Percentiles rank a stretch among this genome's conserved stretches.
These are phyloP conservation scores for Nothoprocta pentlandii DNA, from an alignment of 2,113 vertebrate genomes.

Conservation along the genomic window DNA sequence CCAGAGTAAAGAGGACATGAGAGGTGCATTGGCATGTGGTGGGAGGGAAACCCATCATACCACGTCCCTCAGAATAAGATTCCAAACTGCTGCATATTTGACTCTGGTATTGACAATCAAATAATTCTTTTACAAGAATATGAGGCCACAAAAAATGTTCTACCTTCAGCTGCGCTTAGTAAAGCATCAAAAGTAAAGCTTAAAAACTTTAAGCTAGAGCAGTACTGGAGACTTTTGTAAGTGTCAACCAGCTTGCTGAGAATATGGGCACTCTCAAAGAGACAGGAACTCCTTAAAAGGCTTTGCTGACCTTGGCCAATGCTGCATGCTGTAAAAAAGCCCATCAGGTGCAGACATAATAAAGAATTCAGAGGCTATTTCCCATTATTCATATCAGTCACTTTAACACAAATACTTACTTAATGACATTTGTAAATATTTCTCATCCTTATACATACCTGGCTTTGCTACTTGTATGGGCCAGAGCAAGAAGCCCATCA, in stretches of 20 bases:
- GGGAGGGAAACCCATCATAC: not conserved
- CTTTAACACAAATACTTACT: not conserved
- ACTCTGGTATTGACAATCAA: not conserved
- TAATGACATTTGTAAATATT: not conserved
- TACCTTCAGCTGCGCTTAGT: not conserved
- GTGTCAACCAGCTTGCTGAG: not conserved
- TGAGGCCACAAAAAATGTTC: not conserved
- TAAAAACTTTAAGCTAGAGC: no score
- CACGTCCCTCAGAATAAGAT: not conserved
- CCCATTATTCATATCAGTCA: not conserved
- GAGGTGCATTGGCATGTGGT: not conserved
- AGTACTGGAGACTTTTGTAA: no score
- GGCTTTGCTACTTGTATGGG: slow-evolving; percentile 14
- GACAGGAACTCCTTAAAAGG: not conserved
- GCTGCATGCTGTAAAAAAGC: not conserved
- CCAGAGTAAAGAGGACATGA: not conserved
- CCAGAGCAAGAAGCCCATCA: slow-evolving; percentile 37
- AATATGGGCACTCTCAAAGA: not conserved
- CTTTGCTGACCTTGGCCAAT: not conserved
- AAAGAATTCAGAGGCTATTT: not conserved
- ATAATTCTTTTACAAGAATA: not conserved
- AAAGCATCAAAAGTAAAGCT: not conserved
- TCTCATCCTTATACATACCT: slow-evolving; percentile 2
- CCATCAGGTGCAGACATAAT: not conserved
- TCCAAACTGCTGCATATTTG: not conserved